Base-by-base conservation (phyloP, 37 sponge, comb jelly and placozoan genomes). In the Halisarca cf. caerulea region DNA sequence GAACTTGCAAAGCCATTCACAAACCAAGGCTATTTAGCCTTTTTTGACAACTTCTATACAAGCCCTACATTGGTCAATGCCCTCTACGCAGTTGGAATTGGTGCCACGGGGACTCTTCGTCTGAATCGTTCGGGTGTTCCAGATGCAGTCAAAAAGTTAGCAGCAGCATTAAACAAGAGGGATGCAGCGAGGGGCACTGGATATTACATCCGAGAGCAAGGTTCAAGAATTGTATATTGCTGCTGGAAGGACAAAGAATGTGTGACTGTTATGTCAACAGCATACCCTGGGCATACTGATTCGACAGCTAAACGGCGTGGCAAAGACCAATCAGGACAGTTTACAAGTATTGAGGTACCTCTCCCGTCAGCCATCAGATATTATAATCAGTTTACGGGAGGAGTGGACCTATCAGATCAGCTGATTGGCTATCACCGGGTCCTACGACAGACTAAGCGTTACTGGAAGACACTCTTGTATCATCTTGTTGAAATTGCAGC, bases 21-120 rank as follows among this genome's bases (percentile, higher is more conserved):
- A n/a, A 24, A 9, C 23, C 68, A 66, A 69, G 90, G 90, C 0
- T 32, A 90, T 42, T 78, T 79, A 58, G 47, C 82, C 4, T 83
- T 80, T 37, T 42, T 79, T 15, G 89, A 89, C 64, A 89, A 89
- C 39, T 84, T 55, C 58, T 86, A 90, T 41, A 81, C 86, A 20
- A 82, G 86, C 41, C 90, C 90, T 2, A 15, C 57, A 38, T 79
- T 90, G 0, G 81, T 51, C 45, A 17, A 54, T 2, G 15, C 36
- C 0, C 81, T 85, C 0, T 3, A 30, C 7, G 44, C 66, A 18
- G 8, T 0, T 14, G 85, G 89, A 4, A 80, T 85, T 58, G 90
- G 90, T 6, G 59, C 66, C 2, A 80, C 82, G 53, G 90, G 90
- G 14, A 90, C 90, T 35, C 32, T 73, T 17, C 18, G 82, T 8